These are phyloP conservation scores for Florisuga fusca DNA, from an alignment of 2,797 vertebrate species.

Conservation along the genomic window DNA sequence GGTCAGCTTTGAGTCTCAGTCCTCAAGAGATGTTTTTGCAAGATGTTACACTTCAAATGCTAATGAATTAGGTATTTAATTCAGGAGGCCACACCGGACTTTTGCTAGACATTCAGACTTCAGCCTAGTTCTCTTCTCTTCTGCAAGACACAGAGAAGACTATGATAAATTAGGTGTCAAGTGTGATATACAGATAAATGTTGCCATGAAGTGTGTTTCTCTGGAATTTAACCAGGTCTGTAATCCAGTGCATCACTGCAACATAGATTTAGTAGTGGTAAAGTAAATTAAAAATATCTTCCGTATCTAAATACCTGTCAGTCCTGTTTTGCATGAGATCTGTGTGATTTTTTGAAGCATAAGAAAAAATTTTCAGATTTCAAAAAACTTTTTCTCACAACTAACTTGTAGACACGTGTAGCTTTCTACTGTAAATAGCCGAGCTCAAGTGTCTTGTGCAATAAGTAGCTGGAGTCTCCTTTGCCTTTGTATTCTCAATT, in stretches of 20 bases:
- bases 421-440: not conserved
- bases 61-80: constrained; percentile 38
- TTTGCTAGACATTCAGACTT: constrained; percentile 15
- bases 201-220: not conserved
- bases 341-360: not conserved
- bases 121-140: not conserved
- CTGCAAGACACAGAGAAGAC: not conserved
- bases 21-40: not conserved
- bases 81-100: not conserved
- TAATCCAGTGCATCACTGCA: not conserved
- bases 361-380: not conserved
- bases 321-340: not conserved
- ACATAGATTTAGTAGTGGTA: not conserved
- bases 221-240: not conserved
- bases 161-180: constrained; percentile 49
- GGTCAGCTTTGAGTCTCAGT: not conserved
- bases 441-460: not conserved
- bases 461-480: not conserved
- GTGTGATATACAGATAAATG: constrained; percentile 35
- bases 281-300: not conserved
- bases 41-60: not conserved
- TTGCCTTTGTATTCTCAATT: not conserved
- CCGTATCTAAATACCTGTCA: not conserved
- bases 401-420: not conserved
- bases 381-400: not conserved